A percentile compares a stretch with the other conserved stretches of the same genome.
Evolutionary conservation across 1,140 invertebrate species (phyloP).

Genomic region (Papilio glaucus): DNA sequence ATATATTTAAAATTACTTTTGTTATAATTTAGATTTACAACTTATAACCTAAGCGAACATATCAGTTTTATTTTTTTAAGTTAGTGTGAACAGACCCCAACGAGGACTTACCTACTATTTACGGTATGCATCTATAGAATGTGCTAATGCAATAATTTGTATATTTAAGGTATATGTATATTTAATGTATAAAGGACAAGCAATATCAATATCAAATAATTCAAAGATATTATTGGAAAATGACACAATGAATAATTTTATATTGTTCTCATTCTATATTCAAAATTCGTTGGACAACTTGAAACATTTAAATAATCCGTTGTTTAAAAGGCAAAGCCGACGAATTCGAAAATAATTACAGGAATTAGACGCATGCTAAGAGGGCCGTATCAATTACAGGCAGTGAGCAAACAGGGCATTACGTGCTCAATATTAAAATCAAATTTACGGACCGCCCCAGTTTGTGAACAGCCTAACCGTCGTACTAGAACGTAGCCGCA

Average conservation of each 20-base stretch:
- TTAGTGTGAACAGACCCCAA: no score
- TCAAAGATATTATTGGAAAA: not conserved
- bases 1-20: no score
- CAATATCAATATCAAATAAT: not conserved
- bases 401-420: slow-evolving; percentile 71
- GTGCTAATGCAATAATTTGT: no score
- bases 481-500: slow-evolving; percentile 37
- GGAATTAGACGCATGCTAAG: slow-evolving; percentile 72
- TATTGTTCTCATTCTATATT: slow-evolving; percentile 30
- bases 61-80: no score
- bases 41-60: no score
- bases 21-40: no score
- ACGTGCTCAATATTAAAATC: slow-evolving; percentile 79
- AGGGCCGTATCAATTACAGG: slow-evolving; percentile 76
- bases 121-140: no score
- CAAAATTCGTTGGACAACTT: slow-evolving; percentile 32
- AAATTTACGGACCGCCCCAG: slow-evolving; percentile 70
- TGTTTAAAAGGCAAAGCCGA: slow-evolving; percentile 64
- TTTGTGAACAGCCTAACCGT: slow-evolving; percentile 46
- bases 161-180: no score
- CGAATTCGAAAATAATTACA: slow-evolving; percentile 79
- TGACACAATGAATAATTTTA: not conserved
- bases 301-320: slow-evolving; percentile 60
- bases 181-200: no score
- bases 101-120: no score